These are phyloP conservation scores for Puffinus mauretanicus DNA, from an alignment of 2,113 vertebrate species.

Conservation along the genomic window DNA sequence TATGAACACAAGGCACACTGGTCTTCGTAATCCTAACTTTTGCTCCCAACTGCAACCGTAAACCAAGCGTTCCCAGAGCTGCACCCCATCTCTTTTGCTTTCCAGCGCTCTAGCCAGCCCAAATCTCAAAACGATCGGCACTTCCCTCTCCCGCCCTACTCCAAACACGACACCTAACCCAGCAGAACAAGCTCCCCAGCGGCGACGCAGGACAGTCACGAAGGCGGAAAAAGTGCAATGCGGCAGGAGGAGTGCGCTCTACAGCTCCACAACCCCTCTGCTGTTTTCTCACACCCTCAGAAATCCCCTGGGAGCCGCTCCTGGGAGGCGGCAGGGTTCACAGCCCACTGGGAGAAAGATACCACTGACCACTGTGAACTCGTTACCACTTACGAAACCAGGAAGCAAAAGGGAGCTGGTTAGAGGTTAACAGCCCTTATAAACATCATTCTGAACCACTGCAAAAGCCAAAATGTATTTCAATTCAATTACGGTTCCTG, in stretches of 20 bases:
- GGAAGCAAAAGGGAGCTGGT: not conserved
- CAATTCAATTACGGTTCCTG: not conserved
- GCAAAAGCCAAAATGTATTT: not conserved
- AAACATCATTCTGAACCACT: not conserved
- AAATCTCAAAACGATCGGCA: too few species aligned
- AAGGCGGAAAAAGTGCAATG: not conserved
- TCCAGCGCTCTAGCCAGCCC: not conserved
- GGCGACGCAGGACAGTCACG: fast-evolving
- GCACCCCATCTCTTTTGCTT: not conserved
- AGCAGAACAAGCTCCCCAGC: not conserved
- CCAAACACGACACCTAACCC: too few species aligned
- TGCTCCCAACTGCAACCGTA: not conserved
- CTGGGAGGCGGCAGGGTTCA: not conserved
- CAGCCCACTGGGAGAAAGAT: not conserved
- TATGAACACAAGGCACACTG: not conserved
- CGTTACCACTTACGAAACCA: not conserved
- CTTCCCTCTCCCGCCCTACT: not conserved
- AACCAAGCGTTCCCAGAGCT: not conserved
- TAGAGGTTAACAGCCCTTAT: not conserved
- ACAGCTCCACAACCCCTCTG: not conserved
- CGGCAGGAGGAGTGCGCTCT: not conserved
- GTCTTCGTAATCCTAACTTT: not conserved
- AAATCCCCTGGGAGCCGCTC: not conserved
- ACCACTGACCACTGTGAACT: not conserved
- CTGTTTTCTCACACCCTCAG: not conserved